Conservation (phyloP, 2,888 invertebrate genomes). For the Dendrolimus houi region DNA sequence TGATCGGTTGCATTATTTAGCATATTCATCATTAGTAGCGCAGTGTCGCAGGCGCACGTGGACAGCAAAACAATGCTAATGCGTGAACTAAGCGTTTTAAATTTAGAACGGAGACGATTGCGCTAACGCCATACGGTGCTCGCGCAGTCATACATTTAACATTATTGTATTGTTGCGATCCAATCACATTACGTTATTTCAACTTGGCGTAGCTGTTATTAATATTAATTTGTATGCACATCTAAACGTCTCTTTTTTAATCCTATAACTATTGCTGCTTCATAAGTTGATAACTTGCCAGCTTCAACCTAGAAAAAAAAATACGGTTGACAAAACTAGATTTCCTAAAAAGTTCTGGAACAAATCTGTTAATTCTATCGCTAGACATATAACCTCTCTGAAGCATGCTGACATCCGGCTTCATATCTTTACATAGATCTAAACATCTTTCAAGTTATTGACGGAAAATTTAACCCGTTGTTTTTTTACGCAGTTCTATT, state of each 20-base stretch:
- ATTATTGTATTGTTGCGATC: conserved; percentile 1
- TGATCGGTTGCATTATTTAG: conserved; percentile 11
- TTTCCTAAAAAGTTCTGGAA: too few species aligned
- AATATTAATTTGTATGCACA: not conserved
- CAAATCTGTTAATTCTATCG: too few species aligned
- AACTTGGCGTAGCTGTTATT: not conserved
- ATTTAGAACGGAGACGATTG: conserved; percentile 27
- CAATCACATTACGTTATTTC: not conserved
- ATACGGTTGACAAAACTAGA: too few species aligned
- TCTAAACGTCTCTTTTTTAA: not conserved
- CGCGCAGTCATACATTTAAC: not conserved
- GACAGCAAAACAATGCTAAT: conserved; percentile 27
- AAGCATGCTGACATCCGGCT: too few species aligned
- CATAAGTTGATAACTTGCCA: too few species aligned
- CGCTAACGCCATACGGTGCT: conserved; percentile 17
- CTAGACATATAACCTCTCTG: too few species aligned
- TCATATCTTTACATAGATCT: too few species aligned
- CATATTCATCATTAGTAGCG: conserved; percentile 19
- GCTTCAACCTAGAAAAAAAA: too few species aligned
- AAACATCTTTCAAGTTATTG: too few species aligned
- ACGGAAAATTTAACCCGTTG: too few species aligned
- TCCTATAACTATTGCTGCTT: too few species aligned
- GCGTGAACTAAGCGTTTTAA: conserved; percentile 36
- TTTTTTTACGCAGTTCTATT: too few species aligned
- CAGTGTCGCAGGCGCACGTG: conserved; percentile 6